phyloP scores from a whole-genome alignment of 2,113 vertebrate genomes.

The Megaceryle torquata region DNA sequence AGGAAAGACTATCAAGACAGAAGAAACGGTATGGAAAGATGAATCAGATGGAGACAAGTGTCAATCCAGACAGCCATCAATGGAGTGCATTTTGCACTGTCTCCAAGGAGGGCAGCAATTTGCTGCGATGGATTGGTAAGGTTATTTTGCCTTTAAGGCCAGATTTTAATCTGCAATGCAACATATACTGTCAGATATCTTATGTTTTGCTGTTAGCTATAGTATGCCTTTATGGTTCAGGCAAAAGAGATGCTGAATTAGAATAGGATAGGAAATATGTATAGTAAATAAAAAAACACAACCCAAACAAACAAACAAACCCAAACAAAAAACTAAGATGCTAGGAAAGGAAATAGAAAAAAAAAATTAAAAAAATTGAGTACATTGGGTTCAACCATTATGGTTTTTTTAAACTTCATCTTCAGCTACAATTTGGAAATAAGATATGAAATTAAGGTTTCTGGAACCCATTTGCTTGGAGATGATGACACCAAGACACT shows the following conservation, averaged over 20 bases:
- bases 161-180: not conserved
- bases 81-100: not conserved
- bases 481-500: constrained; percentile 20
- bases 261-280: not conserved
- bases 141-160: not conserved
- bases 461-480: constrained; percentile 17
- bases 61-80: not conserved
- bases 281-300: not conserved
- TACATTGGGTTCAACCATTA: not conserved
- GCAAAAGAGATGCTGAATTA: not conserved
- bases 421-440: constrained; percentile 17
- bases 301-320: not conserved
- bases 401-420: not conserved
- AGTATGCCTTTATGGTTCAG: not conserved
- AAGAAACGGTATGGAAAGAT: not conserved
- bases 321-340: not conserved
- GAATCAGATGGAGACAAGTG: not conserved
- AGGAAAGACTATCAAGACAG: not conserved
- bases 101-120: not conserved
- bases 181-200: not conserved
- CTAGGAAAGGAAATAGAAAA: not conserved
- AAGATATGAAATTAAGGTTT: constrained; percentile 36
- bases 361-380: not conserved
- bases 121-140: not conserved
- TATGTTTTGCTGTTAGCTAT: not conserved